Base-by-base conservation (phyloP, 2,888 invertebrate species). In the Habroteleia sp. region DNA sequence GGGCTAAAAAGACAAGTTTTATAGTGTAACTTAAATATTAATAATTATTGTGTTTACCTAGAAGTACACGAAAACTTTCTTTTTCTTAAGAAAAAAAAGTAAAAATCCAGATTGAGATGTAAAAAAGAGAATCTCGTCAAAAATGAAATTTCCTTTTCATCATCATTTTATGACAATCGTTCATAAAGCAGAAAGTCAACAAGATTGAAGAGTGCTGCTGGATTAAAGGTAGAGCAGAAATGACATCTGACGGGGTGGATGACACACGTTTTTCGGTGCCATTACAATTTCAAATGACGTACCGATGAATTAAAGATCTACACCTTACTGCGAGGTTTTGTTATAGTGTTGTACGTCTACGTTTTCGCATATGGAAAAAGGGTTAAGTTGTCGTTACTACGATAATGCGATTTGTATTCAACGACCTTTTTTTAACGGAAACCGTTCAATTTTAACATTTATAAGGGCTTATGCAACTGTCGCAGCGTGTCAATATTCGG, bases 221-320 rank as follows among this genome's bases (percentile, higher is more conserved):
- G 23, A 56, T 56, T 33, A 56, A 23, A 56, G 56, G 42, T 8
- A 41, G 3, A 29, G 14, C 6, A 6, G 14, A 58, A 20, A 39
- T 37, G 68, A 46, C 54, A 56, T 66, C 54, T 46, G 54, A 71
- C 62, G 31, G 35, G 72, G 56, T 73, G 52, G 66, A 68, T 74
- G 72, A 78, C 76, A 77, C 56, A 63, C 50, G 73, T 74, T 76
- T n/a, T 77, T 75, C 60, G 74, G 71, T 14, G 50, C 13, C 63
- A 82, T 82, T 81, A 81, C 78, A 80, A 81, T 82, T 82, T 82
- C 79, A 82, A 82, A 82, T 78, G 35, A 52, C 37, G 41, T 75
- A 48, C 73, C 76, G 79, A 80, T 82, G 82, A 82, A 82, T 82
- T 82, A 82, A 82, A 82, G 81, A 82, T 82, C 29, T 74, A 20